Evolutionary conservation across 1,140 invertebrate species (phyloP).

Genomic region (Bursaphelenchus mucronatus): DNA sequence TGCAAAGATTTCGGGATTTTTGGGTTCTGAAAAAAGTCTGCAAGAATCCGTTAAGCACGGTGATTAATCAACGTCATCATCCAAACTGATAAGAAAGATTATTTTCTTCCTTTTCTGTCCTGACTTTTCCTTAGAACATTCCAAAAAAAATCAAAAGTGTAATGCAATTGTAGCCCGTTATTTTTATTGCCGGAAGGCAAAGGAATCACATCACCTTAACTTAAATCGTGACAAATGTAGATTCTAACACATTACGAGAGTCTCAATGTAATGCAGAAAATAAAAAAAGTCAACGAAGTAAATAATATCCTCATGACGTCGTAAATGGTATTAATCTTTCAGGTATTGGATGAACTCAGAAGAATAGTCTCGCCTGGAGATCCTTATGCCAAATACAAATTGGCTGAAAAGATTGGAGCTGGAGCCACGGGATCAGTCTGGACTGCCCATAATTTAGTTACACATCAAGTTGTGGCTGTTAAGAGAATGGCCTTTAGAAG

Average conservation of each 20-base stretch:
- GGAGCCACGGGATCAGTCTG: constrained; percentile 64
- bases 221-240: not conserved
- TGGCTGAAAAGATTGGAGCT: constrained; percentile 58
- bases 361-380: constrained; percentile 50
- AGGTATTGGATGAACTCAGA: constrained; percentile 55
- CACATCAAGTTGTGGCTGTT: constrained; percentile 63
- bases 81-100: too few species aligned
- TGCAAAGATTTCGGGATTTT: too few species aligned
- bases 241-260: constrained; percentile 14
- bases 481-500: constrained; percentile 65
- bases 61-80: too few species aligned
- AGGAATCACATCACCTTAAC: constrained; percentile 12
- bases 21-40: too few species aligned
- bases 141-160: not conserved
- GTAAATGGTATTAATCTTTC: constrained; percentile 25
- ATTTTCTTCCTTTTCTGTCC: too few species aligned
- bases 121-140: too few species aligned
- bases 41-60: too few species aligned
- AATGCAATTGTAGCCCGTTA: constrained; percentile 1
- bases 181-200: not conserved
- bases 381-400: constrained; percentile 48
- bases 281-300: not conserved
- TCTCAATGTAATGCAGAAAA: not conserved
- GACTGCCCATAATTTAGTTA: constrained; percentile 59
- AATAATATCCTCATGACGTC: not conserved